Evolutionary conservation across 2,888 invertebrate genomes (phyloP), one percentile per base, ranked within the genome.

Genomic region (Nemotelus pantherinus): DNA sequence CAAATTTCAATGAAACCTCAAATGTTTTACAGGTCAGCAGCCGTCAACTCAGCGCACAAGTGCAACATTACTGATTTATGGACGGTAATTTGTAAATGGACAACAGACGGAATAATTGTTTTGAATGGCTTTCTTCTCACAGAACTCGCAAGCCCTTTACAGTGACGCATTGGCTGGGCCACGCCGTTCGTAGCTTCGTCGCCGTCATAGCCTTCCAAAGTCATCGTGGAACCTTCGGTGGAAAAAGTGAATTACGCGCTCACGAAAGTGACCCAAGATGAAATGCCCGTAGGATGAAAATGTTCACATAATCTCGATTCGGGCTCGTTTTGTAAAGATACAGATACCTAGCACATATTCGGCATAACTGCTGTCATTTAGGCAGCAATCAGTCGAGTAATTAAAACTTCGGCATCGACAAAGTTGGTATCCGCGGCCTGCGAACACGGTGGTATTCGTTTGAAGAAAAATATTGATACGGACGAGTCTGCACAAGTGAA

Each of bases 321-420:
- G 39, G 70, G 43, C 55, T 70, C 39, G 70, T 70, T 43, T 25
- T n/a, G 53, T 70, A n/a, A 5, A 10, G 70, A 53, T 55, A 43
- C 55, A 43, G 55, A 53, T 70, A n/a, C 41, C 39, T n/a, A n/a
- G 25, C 25, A 43, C 45, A 70, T 70, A 70, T 53, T 70, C 55
- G 70, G 70, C 74, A 74, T 74, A 74, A 39, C 63, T 74, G 74
- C 74, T 74, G 74, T 74, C 74, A 74, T 74, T 74, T 74, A 74
- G 63, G 41, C 50, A 10, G 74, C 74, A 74, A 74, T 74, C 74
- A 60, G 9, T n/a, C 39, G 9, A 39, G 63, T 74, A 74, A 74
- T 74, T 74, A 74, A 74, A 74, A 74, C 48, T 48, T 74, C 63
- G 60, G 74, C 60, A 39, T 10, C 9, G 10, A 74, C 74, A 74